Conservation (phyloP, 2,797 vertebrate species). For the Calcarius lapponicus region DNA sequence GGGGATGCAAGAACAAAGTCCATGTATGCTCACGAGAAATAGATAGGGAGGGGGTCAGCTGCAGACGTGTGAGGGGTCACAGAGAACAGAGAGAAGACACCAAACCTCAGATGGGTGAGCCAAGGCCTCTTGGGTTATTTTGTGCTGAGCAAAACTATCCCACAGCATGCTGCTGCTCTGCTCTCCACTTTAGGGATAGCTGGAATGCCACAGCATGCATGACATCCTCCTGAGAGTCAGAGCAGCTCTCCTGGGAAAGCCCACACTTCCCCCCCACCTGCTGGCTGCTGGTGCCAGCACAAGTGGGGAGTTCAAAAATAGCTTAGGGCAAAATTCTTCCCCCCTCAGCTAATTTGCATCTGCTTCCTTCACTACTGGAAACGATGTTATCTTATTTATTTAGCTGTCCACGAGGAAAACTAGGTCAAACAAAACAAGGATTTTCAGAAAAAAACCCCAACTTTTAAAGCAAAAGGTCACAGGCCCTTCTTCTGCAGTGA, state of each 20-base stretch:
- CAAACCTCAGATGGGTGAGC: neutral
- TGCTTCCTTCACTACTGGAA: neutral
- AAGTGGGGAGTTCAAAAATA: constrained; percentile 21
- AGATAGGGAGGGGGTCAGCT: neutral
- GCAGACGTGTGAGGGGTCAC: neutral
- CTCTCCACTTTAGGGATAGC: neutral
- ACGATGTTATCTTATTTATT: neutral
- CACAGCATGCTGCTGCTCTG: neutral
- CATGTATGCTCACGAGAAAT: neutral
- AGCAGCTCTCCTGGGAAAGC: neutral
- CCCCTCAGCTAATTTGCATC: neutral
- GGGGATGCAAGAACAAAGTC: neutral
- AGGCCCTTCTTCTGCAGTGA: neutral
- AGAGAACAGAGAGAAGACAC: neutral
- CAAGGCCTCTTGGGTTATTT: neutral
- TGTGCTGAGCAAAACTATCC: neutral
- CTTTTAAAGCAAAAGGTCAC: neutral
- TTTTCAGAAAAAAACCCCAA: neutral
- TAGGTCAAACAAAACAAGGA: neutral
- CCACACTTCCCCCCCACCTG: neutral
- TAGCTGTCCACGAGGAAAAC: constrained; percentile 5
- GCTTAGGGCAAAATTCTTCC: neutral
- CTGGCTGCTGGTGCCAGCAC: neutral
- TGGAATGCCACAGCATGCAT: neutral
- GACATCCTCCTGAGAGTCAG: neutral